phyloP scores from a whole-genome alignment of 2,888 invertebrate species.

The Gymnocheta viridis region DNA sequence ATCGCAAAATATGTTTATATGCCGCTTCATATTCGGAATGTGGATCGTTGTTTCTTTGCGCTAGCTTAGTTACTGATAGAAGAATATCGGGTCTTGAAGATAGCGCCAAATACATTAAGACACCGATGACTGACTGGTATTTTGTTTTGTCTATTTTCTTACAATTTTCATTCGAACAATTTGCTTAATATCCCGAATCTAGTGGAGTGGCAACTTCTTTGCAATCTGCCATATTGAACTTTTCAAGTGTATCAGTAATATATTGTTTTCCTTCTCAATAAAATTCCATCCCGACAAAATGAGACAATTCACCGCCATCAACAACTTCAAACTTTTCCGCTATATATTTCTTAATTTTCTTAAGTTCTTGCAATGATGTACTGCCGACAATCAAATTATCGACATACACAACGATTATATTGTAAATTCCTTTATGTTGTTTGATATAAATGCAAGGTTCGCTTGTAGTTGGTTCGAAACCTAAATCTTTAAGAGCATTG shows the following conservation, averaged over 20 bases:
- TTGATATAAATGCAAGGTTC: constrained; percentile 67
- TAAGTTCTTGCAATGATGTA: constrained; percentile 49
- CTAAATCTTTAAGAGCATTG: constrained; percentile 52
- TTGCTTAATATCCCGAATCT: too few relatives aligned
- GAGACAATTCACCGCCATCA: constrained; percentile 51
- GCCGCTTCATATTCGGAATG: constrained; percentile 57
- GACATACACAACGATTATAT: constrained; percentile 66
- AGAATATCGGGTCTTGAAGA: constrained; percentile 66
- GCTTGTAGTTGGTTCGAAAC: constrained; percentile 51
- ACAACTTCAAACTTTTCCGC: constrained; percentile 53
- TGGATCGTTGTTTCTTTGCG: constrained; percentile 57
- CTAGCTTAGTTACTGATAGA: constrained; percentile 59
- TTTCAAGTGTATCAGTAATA: constrained; percentile 6
- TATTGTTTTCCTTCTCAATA: constrained; percentile 27
- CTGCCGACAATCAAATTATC: constrained; percentile 65
- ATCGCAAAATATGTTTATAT: constrained; percentile 54
- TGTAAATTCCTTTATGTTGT: not conserved
- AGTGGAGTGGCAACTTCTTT: constrained; percentile 1
- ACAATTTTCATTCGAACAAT: not conserved
- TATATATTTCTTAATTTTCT: constrained; percentile 48
- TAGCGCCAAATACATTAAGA: constrained; percentile 67
- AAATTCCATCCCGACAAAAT: constrained; percentile 37
- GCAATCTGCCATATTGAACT: not conserved
- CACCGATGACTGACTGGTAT: constrained; percentile 62
- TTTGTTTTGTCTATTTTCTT: not conserved